These are phyloP conservation scores for Yponomeuta malinellus DNA, from an alignment of 2,888 invertebrate species.

Conservation along the genomic window DNA sequence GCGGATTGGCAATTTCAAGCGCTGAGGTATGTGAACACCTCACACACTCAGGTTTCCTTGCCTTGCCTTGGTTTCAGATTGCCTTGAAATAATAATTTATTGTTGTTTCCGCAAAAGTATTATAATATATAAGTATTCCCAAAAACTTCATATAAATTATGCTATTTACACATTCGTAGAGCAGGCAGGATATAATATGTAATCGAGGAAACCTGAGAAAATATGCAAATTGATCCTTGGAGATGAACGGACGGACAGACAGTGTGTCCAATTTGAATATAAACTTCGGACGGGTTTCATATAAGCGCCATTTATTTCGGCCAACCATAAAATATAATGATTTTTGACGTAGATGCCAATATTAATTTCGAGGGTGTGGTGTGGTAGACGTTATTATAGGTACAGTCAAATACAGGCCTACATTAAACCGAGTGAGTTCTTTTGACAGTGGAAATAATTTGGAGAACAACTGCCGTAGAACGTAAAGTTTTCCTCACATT, in stretches of 20 bases:
- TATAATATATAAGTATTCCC: no score
- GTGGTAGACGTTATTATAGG: slow-evolving; percentile 43
- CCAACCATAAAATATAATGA: slow-evolving; percentile 73
- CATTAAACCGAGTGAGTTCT: background rate
- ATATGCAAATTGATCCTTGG: slow-evolving; percentile 75
- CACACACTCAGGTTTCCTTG: no score
- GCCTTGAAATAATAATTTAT: no score
- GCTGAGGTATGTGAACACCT: no score
- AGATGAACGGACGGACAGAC: slow-evolving; percentile 68
- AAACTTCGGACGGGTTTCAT: slow-evolving; percentile 64
- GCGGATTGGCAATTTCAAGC: no score
- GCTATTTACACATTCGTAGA: slow-evolving; percentile 23
- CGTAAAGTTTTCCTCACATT: slow-evolving; percentile 35
- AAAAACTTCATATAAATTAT: background rate
- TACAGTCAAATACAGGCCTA: background rate
- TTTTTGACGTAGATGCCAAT: slow-evolving; percentile 68
- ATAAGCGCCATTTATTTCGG: slow-evolving; percentile 72
- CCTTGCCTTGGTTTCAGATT: no score
- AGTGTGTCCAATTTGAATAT: slow-evolving; percentile 69
- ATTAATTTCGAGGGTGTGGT: slow-evolving; percentile 57
- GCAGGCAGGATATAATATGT: slow-evolving; percentile 50
- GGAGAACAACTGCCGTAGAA: background rate
- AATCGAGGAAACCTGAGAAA: slow-evolving; percentile 70
- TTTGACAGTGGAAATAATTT: background rate
- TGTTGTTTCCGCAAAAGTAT: no score